A percentile compares a stretch with the other conserved stretches of the same genome.
These are phyloP conservation scores for Hypothenemus hampei DNA, from an alignment of 1,140 invertebrate genomes.

Conservation along the genomic window DNA sequence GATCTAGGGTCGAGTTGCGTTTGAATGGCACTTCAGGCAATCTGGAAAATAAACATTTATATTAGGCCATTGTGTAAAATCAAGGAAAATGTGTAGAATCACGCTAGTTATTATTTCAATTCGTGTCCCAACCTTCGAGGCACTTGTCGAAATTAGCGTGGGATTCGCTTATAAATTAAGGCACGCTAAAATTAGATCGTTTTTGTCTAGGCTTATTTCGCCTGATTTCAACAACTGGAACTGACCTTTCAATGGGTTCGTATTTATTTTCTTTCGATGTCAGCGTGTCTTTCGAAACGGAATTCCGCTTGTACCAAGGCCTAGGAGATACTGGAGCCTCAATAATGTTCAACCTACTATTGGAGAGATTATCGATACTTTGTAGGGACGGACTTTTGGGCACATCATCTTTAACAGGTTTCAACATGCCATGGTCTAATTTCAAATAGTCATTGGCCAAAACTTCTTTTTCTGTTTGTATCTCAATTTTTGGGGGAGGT, in stretches of 20 bases:
- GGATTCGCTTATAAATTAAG: too few species aligned
- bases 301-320: slow-evolving; percentile 61
- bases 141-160: too few species aligned
- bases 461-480: slow-evolving; percentile 30
- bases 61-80: too few species aligned
- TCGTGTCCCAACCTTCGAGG: too few species aligned
- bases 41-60: slow-evolving; percentile 14
- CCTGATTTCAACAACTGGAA: slow-evolving; percentile 8
- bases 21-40: slow-evolving; percentile 42
- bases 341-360: slow-evolving; percentile 25
- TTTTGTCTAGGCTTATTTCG: too few species aligned
- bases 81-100: too few species aligned
- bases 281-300: slow-evolving; percentile 27
- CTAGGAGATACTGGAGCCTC: slow-evolving; percentile 50
- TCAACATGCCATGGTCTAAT: slow-evolving; percentile 48
- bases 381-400: slow-evolving; percentile 1
- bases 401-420: slow-evolving; percentile 37
- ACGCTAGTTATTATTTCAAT: too few species aligned
- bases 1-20: slow-evolving; percentile 41
- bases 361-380: not conserved
- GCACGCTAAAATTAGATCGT: too few species aligned
- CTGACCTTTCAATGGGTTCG: slow-evolving; percentile 34
- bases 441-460: slow-evolving; percentile 48
- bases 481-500: slow-evolving; percentile 46
- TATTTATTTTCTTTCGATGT: slow-evolving; percentile 36